phyloP scores from a whole-genome alignment of 64 coral and sea anemone genomes.

The Anthopleura sola region DNA sequence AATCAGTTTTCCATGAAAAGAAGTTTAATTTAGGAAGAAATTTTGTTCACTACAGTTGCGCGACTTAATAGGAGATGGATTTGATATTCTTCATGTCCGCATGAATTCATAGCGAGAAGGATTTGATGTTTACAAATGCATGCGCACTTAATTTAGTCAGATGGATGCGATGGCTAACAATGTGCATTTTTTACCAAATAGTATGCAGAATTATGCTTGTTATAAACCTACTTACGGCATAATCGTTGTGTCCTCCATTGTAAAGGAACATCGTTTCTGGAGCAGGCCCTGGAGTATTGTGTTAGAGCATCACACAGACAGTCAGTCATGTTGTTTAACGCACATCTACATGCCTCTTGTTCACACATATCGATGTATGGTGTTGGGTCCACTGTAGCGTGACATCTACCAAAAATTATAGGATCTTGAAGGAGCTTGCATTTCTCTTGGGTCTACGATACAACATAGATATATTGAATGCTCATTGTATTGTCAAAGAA shows the following conservation, averaged over 20 bases:
- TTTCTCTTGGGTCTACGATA: background rate
- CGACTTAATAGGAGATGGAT: too few species aligned
- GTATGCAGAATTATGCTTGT: background rate
- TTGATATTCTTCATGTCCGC: too few species aligned
- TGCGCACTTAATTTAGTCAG: too few species aligned
- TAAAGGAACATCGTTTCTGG: conserved; percentile 16
- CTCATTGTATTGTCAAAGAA: background rate
- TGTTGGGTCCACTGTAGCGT: conserved; percentile 30
- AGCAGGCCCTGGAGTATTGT: conserved; percentile 63
- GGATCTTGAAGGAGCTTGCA: conserved; percentile 2
- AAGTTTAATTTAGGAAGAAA: too few species aligned
- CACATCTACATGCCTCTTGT: conserved; percentile 46
- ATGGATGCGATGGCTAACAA: too few species aligned
- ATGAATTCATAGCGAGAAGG: too few species aligned
- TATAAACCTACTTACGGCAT: conserved; percentile 40
- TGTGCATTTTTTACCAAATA: too few species aligned
- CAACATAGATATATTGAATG: background rate
- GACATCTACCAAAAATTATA: conserved; percentile 20
- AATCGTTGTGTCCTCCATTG: conserved; percentile 41
- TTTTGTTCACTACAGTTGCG: too few species aligned
- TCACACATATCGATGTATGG: conserved; percentile 44
- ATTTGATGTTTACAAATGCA: too few species aligned
- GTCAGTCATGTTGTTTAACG: background rate
- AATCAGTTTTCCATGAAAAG: too few species aligned
- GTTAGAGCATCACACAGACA: conserved; percentile 56